Evolutionary conservation across 1,140 invertebrate genomes (phyloP).

Genomic region (Sminthurinus signatus): DNA sequence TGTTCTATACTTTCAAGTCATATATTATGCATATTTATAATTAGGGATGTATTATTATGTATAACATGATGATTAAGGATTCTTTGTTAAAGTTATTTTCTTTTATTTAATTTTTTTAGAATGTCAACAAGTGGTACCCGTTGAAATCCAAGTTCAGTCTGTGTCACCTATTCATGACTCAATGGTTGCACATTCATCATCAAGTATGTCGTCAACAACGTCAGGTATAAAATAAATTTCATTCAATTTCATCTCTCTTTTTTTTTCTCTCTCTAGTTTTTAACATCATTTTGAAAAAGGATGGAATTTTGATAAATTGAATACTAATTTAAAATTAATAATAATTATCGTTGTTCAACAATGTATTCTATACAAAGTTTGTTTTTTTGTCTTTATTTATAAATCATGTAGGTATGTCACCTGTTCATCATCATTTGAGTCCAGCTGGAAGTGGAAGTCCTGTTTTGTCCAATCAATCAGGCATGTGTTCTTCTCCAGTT

Average conservation of each 20-base stretch:
- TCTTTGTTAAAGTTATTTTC: neutral
- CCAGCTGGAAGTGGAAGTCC: neutral
- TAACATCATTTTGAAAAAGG: too few species aligned
- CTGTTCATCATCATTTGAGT: neutral
- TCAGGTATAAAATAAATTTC: too few species aligned
- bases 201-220: too few species aligned
- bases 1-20: too few species aligned
- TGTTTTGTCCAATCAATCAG: neutral
- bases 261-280: too few species aligned
- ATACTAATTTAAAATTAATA: neutral
- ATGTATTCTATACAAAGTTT: too few species aligned
- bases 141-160: constrained; percentile 8
- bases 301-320: neutral
- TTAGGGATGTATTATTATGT: too few species aligned
- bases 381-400: too few species aligned
- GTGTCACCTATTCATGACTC: neutral
- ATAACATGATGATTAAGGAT: neutral
- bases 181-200: too few species aligned
- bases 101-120: neutral
- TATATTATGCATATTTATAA: too few species aligned
- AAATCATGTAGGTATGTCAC: neutral
- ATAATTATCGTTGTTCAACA: neutral
- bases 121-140: constrained; percentile 14
- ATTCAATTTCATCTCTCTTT: too few species aligned
- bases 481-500: neutral